Evolutionary conservation across 1,140 invertebrate species (phyloP).

Genomic region (Temnothorax longispinosus): DNA sequence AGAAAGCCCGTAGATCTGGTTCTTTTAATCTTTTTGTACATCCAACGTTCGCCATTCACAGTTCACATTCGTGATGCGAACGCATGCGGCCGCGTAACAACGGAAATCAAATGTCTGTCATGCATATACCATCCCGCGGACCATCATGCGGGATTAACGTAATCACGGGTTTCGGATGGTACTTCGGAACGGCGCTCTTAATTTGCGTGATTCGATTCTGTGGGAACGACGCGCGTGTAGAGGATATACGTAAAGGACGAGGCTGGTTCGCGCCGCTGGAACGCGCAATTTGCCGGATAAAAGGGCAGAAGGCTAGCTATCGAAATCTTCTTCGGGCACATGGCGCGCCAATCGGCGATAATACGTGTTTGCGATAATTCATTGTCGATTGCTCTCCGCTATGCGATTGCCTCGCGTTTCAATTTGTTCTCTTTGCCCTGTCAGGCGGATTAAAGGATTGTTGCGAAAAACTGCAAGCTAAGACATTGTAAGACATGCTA

Average conservation of each 20-base stretch:
- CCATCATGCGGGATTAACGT: conserved; percentile 18
- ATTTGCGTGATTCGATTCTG: conserved; percentile 43
- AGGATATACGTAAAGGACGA: conserved; percentile 23
- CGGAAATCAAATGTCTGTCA: conserved; percentile 23
- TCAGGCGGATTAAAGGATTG: background rate
- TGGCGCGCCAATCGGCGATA: conserved; percentile 30
- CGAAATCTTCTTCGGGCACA: conserved; percentile 37
- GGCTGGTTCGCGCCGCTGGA: background rate
- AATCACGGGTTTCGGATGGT: conserved; percentile 24
- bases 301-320: conserved; percentile 39
- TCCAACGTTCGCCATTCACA: background rate
- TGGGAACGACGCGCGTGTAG: conserved; percentile 33
- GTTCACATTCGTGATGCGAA: background rate
- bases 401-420: conserved; percentile 10
- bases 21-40: background rate
- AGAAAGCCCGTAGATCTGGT: background rate
- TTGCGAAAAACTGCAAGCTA: background rate
- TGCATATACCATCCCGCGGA: background rate
- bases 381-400: conserved; percentile 26
- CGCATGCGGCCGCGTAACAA: background rate
- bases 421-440: conserved; percentile 8
- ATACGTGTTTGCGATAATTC: conserved; percentile 50
- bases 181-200: conserved; percentile 1
- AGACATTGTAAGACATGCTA: background rate
- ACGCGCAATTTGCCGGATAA: conserved; percentile 48